Percentiles rank a stretch among this genome's conserved stretches.
Conservation (phyloP, 2,888 invertebrate genomes). For the Barypeithes pellucidus region DNA sequence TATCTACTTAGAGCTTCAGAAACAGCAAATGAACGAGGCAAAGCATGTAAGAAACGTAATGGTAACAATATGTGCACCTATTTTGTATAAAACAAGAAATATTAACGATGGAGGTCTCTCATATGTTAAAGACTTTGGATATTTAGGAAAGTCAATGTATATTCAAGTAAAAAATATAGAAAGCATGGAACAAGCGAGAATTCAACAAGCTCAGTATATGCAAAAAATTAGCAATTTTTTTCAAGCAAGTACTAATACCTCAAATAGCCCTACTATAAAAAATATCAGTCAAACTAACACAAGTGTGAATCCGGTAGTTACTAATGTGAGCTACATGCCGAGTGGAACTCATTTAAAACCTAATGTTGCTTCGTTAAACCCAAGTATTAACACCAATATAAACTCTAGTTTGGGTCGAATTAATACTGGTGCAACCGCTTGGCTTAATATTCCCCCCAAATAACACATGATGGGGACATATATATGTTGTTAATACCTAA, state of each 20-base stretch:
- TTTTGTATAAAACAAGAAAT: conserved; percentile 59
- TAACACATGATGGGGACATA: neutral
- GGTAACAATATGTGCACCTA: conserved; percentile 58
- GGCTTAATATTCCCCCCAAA: neutral
- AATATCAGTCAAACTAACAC: neutral
- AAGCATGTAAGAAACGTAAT: conserved; percentile 61
- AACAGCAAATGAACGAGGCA: conserved; percentile 59
- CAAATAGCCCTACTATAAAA: neutral
- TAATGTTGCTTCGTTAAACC: neutral
- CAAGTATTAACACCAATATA: neutral
- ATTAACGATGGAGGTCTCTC: conserved; percentile 58
- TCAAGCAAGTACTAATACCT: conserved; percentile 1
- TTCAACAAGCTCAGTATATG: conserved; percentile 38
- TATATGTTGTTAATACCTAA: neutral
- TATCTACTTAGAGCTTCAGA: conserved; percentile 56
- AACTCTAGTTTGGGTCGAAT: neutral
- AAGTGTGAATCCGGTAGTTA: neutral
- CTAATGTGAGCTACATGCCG: neutral
- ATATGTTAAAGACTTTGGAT: conserved; percentile 63
- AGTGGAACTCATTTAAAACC: neutral
- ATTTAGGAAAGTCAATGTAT: conserved; percentile 61
- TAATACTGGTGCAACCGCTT: conserved; percentile 3
- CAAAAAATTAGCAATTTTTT: conserved; percentile 33
- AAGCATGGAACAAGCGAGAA: conserved; percentile 55
- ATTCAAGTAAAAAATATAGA: conserved; percentile 62